A percentile compares a stretch with the other conserved stretches of the same genome.
These are phyloP conservation scores for Anomalospiza imberbis DNA, from an alignment of 2,797 vertebrate species.

Conservation along the genomic window DNA sequence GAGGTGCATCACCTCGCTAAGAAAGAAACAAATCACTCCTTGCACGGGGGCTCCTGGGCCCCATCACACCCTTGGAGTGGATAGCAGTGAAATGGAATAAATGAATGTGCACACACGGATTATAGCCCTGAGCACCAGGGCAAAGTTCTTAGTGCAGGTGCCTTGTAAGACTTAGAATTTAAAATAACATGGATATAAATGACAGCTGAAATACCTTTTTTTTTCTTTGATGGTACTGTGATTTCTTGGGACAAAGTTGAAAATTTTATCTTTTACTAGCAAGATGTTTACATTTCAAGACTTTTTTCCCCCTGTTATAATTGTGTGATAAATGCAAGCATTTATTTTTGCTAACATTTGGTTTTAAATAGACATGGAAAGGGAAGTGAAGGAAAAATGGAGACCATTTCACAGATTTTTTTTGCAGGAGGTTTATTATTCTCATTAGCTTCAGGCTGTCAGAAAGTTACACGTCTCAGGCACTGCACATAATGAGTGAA, in stretches of 20 bases:
- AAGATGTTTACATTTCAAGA: background rate
- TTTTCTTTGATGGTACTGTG: background rate
- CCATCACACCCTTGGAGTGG: slow-evolving; percentile 9
- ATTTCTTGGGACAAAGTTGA: background rate
- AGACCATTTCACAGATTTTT: background rate
- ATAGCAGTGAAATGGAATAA: slow-evolving; percentile 22
- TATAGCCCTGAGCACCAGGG: background rate
- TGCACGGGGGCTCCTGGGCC: slow-evolving; percentile 46
- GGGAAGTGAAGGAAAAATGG: background rate
- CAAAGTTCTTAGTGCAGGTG: background rate
- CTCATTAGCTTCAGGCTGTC: background rate
- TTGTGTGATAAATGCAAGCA: background rate
- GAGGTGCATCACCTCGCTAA: slow-evolving; percentile 35
- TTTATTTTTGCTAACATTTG: background rate
- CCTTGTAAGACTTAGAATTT: background rate
- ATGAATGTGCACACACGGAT: background rate
- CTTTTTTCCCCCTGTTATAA: background rate
- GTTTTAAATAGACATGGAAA: background rate
- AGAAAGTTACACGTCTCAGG: background rate
- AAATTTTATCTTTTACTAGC: background rate
- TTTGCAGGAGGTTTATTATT: slow-evolving; percentile 14
- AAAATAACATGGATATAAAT: background rate
- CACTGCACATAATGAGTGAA: slow-evolving; percentile 37
- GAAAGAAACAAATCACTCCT: slow-evolving; percentile 29
- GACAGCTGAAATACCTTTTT: background rate